Percentiles rank a stretch among this genome's conserved stretches.
Conservation (phyloP, 2,113 vertebrate genomes). For the Pleuronectes platessa region DNA sequence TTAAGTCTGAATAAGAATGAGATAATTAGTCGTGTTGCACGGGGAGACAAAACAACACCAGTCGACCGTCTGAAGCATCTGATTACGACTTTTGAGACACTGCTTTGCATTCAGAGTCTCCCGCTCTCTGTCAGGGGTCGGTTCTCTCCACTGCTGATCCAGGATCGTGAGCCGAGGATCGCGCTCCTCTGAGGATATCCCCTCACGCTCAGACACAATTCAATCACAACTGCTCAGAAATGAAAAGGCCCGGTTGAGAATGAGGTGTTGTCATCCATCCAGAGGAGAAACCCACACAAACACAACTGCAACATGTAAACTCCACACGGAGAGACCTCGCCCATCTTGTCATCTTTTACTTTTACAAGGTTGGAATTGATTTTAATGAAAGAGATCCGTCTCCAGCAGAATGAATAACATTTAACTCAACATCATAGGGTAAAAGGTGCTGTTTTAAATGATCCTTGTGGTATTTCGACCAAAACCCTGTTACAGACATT, state of each 20-base stretch:
- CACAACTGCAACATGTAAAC: too few relatives aligned
- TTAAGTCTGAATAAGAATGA: conserved; percentile 24
- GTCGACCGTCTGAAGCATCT: background rate
- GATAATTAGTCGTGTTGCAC: conserved; percentile 8
- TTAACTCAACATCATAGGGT: background rate
- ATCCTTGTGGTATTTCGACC: too few relatives aligned
- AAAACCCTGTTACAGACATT: too few relatives aligned
- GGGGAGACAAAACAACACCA: background rate
- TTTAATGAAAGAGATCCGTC: background rate
- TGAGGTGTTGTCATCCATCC: too few relatives aligned
- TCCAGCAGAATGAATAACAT: background rate
- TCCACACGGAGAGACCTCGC: too few relatives aligned
- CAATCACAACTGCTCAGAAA: background rate
- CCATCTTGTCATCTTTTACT: background rate
- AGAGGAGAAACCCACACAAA: too few relatives aligned
- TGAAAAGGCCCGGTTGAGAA: background rate
- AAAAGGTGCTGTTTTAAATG: too few relatives aligned
- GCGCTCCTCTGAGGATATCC: background rate
- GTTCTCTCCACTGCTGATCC: background rate
- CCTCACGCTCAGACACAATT: too few relatives aligned
- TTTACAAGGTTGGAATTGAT: background rate
- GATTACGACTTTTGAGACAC: background rate
- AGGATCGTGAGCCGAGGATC: background rate
- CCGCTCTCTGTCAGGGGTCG: background rate
- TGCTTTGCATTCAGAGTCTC: background rate